A percentile compares a stretch with the other conserved stretches of the same genome.
These are phyloP conservation scores for Speoplatyrhinus poulsoni DNA, from an alignment of 2,113 vertebrate genomes.

Conservation along the genomic window DNA sequence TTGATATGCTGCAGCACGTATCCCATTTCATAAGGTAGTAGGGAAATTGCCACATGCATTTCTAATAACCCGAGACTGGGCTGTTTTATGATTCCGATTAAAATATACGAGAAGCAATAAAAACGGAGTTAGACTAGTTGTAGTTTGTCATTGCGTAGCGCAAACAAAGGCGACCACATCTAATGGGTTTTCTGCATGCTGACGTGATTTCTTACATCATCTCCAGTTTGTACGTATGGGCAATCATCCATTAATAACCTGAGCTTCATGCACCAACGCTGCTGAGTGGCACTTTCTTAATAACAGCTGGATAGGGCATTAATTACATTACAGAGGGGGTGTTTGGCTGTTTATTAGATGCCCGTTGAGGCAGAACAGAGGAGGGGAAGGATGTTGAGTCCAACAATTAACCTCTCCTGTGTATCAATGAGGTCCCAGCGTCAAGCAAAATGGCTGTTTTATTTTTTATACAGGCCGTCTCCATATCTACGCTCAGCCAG, in stretches of 20 bases:
- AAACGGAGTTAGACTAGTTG: conserved; percentile 6
- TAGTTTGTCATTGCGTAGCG: neutral
- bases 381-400: conserved; percentile 43
- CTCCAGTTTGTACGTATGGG: conserved; percentile 38
- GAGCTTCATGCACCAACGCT: conserved; percentile 41
- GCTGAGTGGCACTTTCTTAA: conserved; percentile 58
- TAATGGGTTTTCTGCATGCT: neutral
- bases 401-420: conserved; percentile 57
- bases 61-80: too few species aligned
- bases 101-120: too few species aligned
- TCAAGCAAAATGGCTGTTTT: conserved; percentile 13
- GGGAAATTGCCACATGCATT: neutral
- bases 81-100: too few species aligned
- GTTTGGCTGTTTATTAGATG: conserved; percentile 60
- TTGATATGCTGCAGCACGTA: conserved; percentile 46
- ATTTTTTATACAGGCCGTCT: neutral
- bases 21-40: conserved; percentile 28
- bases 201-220: conserved; percentile 14
- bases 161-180: neutral
- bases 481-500: neutral
- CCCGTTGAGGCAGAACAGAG: conserved; percentile 55
- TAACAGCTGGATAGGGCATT: conserved; percentile 61
- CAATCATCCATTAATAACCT: conserved; percentile 42
- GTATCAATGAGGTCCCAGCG: conserved; percentile 40
- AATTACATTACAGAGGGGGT: conserved; percentile 59